phyloP scores from a whole-genome alignment of 2,797 vertebrate species.

The Hipposideros larvatus region DNA sequence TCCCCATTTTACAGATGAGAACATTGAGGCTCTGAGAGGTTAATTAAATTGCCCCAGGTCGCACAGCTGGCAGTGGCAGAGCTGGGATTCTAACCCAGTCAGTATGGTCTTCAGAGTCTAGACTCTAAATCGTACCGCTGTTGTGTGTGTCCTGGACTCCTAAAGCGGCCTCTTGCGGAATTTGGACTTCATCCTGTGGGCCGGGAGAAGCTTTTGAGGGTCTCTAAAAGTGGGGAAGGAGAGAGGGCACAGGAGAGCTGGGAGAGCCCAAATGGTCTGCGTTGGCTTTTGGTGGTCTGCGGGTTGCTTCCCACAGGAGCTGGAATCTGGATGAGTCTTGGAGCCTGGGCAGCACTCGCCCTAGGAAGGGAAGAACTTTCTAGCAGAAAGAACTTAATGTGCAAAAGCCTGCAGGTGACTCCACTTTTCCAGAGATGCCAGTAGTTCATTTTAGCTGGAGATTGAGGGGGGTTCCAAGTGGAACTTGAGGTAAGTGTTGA shows the following conservation, averaged over 20 bases:
- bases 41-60: neutral
- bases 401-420: neutral
- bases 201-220: neutral
- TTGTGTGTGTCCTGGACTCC: neutral
- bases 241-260: neutral
- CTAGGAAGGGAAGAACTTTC: neutral
- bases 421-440: neutral
- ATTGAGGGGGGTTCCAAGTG: neutral
- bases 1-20: neutral
- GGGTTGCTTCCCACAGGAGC: neutral
- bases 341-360: neutral
- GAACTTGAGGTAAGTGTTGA: neutral
- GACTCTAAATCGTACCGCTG: neutral
- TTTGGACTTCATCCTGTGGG: neutral
- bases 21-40: neutral
- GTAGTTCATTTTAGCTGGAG: neutral
- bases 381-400: constrained; percentile 61
- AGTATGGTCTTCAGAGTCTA: neutral
- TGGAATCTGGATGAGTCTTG: neutral
- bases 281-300: neutral
- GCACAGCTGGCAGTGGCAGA: neutral
- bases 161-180: neutral
- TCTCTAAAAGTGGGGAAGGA: neutral
- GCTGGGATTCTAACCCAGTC: neutral
- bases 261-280: neutral